A percentile compares a stretch with the other conserved stretches of the same genome.
Conservation (phyloP, 2,797 vertebrate species). For the Anableps anableps region DNA sequence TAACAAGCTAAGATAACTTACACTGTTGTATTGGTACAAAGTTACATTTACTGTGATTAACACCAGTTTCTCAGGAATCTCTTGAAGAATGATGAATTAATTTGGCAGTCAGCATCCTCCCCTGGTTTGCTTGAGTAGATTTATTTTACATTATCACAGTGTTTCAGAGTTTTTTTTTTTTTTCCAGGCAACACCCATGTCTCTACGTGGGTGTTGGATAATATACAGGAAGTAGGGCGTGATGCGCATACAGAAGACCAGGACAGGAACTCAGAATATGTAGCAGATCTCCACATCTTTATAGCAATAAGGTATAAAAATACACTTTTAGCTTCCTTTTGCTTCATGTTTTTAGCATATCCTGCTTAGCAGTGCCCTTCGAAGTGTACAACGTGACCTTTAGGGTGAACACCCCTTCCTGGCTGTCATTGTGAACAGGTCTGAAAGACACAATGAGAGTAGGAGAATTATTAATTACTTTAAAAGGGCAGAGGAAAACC, state of each 20-base stretch:
- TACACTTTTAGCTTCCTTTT: background rate
- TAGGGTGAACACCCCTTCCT: conserved; percentile 62
- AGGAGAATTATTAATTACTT: conserved; percentile 68
- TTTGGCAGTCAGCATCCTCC: background rate
- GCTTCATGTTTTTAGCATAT: conserved; percentile 35
- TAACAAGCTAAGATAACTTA: background rate
- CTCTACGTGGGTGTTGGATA: conserved; percentile 26
- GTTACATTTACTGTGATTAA: background rate
- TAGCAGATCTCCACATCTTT: conserved; percentile 10
- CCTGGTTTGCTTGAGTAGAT: conserved; percentile 9
- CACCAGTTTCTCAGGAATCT: background rate
- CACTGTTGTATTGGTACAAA: background rate
- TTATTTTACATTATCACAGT: conserved; percentile 22
- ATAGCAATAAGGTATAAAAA: background rate
- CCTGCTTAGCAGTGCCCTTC: conserved; percentile 38
- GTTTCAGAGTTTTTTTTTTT: conserved; percentile 16
- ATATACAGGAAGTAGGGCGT: conserved; percentile 20
- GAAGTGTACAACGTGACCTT: conserved; percentile 68
- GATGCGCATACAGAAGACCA: background rate
- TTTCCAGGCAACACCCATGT: conserved; percentile 32
- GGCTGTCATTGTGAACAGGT: conserved; percentile 68
- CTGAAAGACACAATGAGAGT: conserved; percentile 67
- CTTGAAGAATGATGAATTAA: background rate
- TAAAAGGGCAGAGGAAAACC: conserved; percentile 73
- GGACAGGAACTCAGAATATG: conserved; percentile 9